Base-by-base conservation (phyloP, 2,797 vertebrate genomes). In the Gymnothorax javanicus region DNA sequence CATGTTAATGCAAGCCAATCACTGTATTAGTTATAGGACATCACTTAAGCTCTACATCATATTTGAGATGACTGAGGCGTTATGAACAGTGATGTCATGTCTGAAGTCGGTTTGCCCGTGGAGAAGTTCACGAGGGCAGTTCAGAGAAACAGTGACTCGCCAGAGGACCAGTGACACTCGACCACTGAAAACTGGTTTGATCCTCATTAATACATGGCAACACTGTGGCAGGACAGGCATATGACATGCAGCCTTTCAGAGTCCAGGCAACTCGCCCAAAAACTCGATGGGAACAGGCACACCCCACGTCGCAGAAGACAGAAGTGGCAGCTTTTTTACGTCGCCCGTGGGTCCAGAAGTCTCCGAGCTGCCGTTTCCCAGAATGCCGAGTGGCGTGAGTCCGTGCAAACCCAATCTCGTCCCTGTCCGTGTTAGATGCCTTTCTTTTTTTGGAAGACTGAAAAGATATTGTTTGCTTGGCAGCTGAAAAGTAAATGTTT, bases 401-500 rank as follows among this genome's bases (percentile, higher is more conserved):
- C 33, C 8, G n/a, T 57, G 27, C 17, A 23, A 71, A 33, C 56
- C 25, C 50, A 75, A 62, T 57, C 75, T 23, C 9, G 75, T 56
- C 17, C 75, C 75, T n/a, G 8, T 82, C 81, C 64, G 82, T 84
- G 86, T 60, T 84, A 87, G 67, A 87, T 87, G 86, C 69, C 43
- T 43, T 85, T 67, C 4, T 73, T 79, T 79, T 79, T 92, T 92
- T 93, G 94, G 93, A 91, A 93, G 91, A 89, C 90, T 91, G 93
- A 93, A 92, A 94, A 92, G 91, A 93, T 92, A 93, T 93, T 92
- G 93, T 94, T 94, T 88, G 87, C 50, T 85, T 94, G 93, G 92
- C 94, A 94, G 94, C 91, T 93, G 87, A 89, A 43, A 84, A 93
- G 92, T 94, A 95, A 95, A 95, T 93, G 94, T 94, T 94, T 89